Evolutionary conservation across 2,888 invertebrate genomes (phyloP).

Genomic region (Eupithecia vulgata): DNA sequence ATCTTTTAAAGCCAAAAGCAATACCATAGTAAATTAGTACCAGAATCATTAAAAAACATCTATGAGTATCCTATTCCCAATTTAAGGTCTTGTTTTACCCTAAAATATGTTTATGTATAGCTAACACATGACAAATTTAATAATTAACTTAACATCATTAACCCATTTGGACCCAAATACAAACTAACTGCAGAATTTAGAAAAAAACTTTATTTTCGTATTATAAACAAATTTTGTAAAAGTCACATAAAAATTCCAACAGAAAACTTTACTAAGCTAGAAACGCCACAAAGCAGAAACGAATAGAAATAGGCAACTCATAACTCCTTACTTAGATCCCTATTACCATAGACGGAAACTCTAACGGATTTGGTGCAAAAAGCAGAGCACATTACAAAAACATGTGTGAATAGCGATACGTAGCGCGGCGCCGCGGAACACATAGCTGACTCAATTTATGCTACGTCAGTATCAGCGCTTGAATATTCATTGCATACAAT

Average conservation of each 20-base stretch:
- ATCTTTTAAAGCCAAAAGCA: not conserved
- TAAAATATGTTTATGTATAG: not conserved
- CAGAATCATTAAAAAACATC: too few relatives aligned
- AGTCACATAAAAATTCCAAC: not conserved
- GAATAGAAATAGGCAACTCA: slow-evolving; percentile 23
- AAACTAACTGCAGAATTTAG: too few relatives aligned
- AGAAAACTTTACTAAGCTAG: not conserved
- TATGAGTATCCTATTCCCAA: not conserved
- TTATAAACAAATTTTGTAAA: too few relatives aligned
- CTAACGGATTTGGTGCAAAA: slow-evolving; percentile 29
- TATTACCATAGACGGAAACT: slow-evolving; percentile 31
- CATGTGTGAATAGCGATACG: slow-evolving; percentile 36
- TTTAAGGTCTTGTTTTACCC: not conserved
- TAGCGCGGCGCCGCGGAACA: slow-evolving; percentile 29
- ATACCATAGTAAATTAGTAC: not conserved
- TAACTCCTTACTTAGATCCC: slow-evolving; percentile 30
- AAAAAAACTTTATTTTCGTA: too few relatives aligned
- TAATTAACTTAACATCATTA: too few relatives aligned
- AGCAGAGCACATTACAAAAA: slow-evolving; percentile 33
- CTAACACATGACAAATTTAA: too few relatives aligned
- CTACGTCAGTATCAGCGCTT: slow-evolving; percentile 62
- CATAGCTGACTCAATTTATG: slow-evolving; percentile 60
- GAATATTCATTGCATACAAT: slow-evolving; percentile 70
- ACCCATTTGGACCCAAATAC: too few relatives aligned
- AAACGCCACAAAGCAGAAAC: not conserved